phyloP scores from a whole-genome alignment of 1,140 invertebrate genomes.

The Pseudobourletiella spinata region DNA sequence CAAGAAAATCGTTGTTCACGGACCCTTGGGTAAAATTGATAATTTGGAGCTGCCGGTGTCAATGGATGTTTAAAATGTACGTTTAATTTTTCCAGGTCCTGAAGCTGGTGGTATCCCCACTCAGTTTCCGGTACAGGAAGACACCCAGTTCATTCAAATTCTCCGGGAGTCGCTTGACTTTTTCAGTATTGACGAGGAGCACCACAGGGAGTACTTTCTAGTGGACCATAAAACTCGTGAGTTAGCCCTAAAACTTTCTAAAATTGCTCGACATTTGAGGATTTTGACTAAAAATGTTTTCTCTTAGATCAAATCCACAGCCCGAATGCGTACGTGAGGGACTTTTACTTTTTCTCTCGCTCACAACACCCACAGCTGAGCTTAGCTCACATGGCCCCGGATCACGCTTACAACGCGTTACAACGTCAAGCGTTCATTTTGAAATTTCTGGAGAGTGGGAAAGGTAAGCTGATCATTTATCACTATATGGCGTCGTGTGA shows the following conservation, averaged over 20 bases:
- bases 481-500: background rate
- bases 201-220: constrained; percentile 84
- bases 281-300: no score
- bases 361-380: constrained; percentile 96
- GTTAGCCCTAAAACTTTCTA: constrained; percentile 38
- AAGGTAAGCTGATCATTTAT: constrained; percentile 48
- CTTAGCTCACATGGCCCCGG: constrained; percentile 85
- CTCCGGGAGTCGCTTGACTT: constrained; percentile 92
- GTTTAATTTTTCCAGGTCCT: constrained; percentile 49
- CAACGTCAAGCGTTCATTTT: constrained; percentile 86
- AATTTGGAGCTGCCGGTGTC: background rate
- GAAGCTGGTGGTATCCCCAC: constrained; percentile 92
- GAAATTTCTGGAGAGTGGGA: constrained; percentile 96
- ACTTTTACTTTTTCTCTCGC: constrained; percentile 98
- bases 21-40: constrained; percentile 58
- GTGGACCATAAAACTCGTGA: constrained; percentile 97
- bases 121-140: constrained; percentile 97
- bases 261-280: no score
- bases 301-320: constrained; percentile 84
- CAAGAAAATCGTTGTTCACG: constrained; percentile 98
- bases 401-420: constrained; percentile 80
- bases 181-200: constrained; percentile 87
- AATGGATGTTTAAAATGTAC: background rate
- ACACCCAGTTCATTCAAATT: constrained; percentile 95
- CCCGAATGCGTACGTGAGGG: constrained; percentile 84